These are phyloP conservation scores for Dryoscopus gambensis DNA, from an alignment of 2,113 vertebrate species.

Conservation along the genomic window DNA sequence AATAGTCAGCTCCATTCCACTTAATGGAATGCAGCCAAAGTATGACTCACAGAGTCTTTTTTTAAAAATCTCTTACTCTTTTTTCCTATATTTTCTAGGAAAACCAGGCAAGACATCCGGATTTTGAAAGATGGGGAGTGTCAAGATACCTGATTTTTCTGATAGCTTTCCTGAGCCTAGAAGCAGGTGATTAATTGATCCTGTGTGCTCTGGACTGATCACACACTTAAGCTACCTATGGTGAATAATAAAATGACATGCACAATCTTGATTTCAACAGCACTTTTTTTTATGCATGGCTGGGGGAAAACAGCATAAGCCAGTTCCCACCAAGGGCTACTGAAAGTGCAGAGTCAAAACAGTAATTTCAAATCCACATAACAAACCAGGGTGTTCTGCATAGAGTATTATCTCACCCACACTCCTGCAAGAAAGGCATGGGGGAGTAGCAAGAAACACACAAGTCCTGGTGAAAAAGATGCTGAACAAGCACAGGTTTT, in stretches of 20 bases:
- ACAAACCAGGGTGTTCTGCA: not conserved
- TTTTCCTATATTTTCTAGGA: slow-evolving; percentile 3
- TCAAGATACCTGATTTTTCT: not conserved
- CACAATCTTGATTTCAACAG: not conserved
- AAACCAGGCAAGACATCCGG: slow-evolving; percentile 36
- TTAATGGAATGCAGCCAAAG: not conserved
- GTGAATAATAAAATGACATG: slow-evolving; percentile 38
- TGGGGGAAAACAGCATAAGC: not conserved
- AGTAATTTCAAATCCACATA: not conserved
- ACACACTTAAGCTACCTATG: not conserved
- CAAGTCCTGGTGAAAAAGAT: not conserved
- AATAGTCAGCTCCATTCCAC: not conserved
- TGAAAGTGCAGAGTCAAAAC: not conserved
- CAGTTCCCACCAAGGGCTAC: not conserved
- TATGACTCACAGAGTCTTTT: not conserved
- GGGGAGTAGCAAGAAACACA: not conserved
- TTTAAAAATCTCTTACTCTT: not conserved
- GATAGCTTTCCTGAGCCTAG: not conserved
- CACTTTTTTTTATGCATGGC: not conserved
- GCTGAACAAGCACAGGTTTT: not conserved
- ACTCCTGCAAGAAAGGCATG: not conserved
- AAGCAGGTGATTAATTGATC: slow-evolving; percentile 11
- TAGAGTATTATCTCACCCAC: not conserved
- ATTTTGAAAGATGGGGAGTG: slow-evolving; percentile 38
- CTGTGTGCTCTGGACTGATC: not conserved